phyloP scores from a whole-genome alignment of 2,113 vertebrate species.

The Eolophus roseicapilla region DNA sequence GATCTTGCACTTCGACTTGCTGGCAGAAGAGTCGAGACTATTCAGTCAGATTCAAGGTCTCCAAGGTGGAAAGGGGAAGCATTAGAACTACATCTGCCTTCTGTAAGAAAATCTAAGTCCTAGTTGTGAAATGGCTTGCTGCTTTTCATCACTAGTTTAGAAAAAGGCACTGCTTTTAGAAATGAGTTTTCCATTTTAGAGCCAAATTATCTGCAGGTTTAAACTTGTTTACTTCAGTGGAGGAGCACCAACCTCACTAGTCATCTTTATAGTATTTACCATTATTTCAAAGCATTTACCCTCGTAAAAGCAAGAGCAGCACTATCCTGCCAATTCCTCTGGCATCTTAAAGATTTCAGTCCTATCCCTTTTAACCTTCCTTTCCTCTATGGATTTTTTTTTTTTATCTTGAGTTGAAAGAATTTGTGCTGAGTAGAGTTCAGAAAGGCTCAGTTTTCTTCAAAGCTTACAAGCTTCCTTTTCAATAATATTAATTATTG shows the following conservation, averaged over 20 bases:
- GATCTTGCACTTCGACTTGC: background rate
- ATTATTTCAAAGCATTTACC: background rate
- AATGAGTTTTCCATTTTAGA: background rate
- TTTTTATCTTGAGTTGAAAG: background rate
- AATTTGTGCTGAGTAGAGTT: background rate
- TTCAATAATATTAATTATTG: background rate
- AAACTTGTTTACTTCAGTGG: background rate
- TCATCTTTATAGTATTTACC: background rate
- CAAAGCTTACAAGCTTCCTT: background rate
- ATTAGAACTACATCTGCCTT: background rate
- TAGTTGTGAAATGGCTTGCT: background rate
- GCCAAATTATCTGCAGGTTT: conserved; percentile 8
- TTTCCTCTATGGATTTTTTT: background rate
- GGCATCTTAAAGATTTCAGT: background rate
- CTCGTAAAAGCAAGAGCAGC: background rate
- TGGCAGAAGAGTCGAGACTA: fast-evolving
- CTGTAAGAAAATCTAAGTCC: background rate
- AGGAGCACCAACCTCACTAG: background rate
- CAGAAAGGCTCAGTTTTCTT: background rate
- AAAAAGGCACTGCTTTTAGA: background rate
- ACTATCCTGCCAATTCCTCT: background rate
- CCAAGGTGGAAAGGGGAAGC: background rate
- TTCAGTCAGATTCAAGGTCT: background rate
- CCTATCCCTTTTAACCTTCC: background rate
- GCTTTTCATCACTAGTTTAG: background rate